Evolutionary conservation across 2,797 vertebrate species (phyloP), one percentile per base, ranked within the genome.

Genomic region (Anguilla marmorata): DNA sequence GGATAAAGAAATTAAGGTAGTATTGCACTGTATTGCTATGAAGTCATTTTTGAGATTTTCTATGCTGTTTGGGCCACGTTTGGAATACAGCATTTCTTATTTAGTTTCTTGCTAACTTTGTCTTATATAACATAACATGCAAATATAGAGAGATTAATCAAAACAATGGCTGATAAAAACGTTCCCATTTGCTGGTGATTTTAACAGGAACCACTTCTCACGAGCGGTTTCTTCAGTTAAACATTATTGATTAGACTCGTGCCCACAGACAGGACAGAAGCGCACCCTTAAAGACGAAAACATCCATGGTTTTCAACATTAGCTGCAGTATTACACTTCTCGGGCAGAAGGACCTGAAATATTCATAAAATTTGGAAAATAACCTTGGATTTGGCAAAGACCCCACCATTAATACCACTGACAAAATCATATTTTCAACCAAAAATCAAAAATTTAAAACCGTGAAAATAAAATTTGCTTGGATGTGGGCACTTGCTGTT

Each of bases 1-100:
- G 27, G 4, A 60, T 88, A 83, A 54, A 27, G 66, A 48, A 50
- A 45, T 11, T 84, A 58, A 89, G 50, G 86, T 86, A 88, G 87
- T 91, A 89, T 89, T 90, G 90, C 89, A 89, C 89, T 84, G 33
- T 90, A 92, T 88, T 90, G 90, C 88, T 87, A 33, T 33, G 21
- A 82, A n/a, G 79, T 82, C 2, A 48, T 82, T 82, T 24, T 14
- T 16, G 79, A 82, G 27, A 21, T 82, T 33, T n/a, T n/a, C 7
- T 24, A 45, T 82, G 79, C 41, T 24, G 2, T n/a, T 45, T 48
- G 79, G 45, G 19, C 79, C 45, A 2, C 12, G 14, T 41, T 19
- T 16, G 2, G 33, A 76, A 24, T 82, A 50, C 41, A 48, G 79
- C 79, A 82, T 50, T 24, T 82, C 7, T 11, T 24, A 11, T 5